These are phyloP conservation scores for Psylliodes chrysocephalus DNA, from an alignment of 2,888 invertebrate species.

Conservation along the genomic window DNA sequence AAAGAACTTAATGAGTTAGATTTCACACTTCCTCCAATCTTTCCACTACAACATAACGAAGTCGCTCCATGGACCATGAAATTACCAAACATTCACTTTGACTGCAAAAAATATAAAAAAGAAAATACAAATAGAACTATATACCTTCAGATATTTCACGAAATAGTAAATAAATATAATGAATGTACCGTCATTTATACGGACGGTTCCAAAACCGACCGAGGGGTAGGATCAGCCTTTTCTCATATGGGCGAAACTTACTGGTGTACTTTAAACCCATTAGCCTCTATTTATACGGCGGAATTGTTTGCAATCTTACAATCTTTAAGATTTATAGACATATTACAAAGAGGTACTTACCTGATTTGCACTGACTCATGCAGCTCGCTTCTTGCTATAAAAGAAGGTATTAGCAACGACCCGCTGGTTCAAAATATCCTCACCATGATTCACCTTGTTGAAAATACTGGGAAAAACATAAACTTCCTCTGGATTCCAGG, in stretches of 20 bases:
- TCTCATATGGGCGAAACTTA: neutral
- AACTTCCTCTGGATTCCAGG: conserved; percentile 8
- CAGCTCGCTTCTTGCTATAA: conserved; percentile 4
- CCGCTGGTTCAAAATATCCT: neutral
- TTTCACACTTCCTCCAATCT: no score
- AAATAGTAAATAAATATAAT: conserved; percentile 5
- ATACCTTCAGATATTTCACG: conserved; percentile 11
- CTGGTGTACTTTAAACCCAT: neutral
- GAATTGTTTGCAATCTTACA: conserved; percentile 7
- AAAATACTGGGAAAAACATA: neutral
- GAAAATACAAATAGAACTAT: neutral
- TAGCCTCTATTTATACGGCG: conserved; percentile 3
- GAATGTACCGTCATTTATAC: conserved; percentile 5
- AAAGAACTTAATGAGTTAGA: neutral
- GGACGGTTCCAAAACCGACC: neutral
- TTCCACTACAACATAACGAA: no score
- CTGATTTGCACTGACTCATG: conserved; percentile 3
- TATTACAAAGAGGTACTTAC: conserved; percentile 2
- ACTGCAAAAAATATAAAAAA: conserved; percentile 11
- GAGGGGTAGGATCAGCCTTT: conserved; percentile 6
- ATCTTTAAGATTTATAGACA: conserved; percentile 8
- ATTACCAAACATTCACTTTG: neutral
- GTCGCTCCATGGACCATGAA: no score
- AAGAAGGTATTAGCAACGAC: neutral
- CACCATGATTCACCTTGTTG: conserved; percentile 1